A percentile compares a stretch with the other conserved stretches of the same genome.
Evolutionary conservation across 2,797 vertebrate genomes (phyloP).

Genomic region (Cynodonichthys magdalenae): DNA sequence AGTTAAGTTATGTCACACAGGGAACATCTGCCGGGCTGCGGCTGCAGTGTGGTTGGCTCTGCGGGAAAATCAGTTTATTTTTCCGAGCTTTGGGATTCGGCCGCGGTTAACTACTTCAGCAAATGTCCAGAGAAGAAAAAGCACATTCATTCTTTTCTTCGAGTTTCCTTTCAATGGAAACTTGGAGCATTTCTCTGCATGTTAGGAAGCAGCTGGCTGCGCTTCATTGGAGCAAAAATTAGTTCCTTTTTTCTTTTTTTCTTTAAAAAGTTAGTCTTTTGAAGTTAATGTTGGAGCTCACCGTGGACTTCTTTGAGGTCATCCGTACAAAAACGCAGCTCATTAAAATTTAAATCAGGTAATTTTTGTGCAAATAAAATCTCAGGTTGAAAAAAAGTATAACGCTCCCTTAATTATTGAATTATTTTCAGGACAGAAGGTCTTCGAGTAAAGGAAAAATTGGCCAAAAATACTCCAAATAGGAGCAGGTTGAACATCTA

Average conservation of each 20-base stretch:
- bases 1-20: background rate
- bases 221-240: conserved; percentile 32
- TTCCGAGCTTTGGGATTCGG: conserved; percentile 30
- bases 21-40: conserved; percentile 34
- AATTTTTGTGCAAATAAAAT: background rate
- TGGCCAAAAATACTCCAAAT: no score
- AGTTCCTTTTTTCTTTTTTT: conserved; percentile 14
- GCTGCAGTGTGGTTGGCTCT: no score
- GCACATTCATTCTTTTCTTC: conserved; percentile 47
- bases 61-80: conserved; percentile 40
- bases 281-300: conserved; percentile 7
- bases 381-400: no score
- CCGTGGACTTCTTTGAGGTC: background rate
- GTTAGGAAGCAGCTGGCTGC: conserved; percentile 52
- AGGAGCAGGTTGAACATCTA: no score
- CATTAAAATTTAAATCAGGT: conserved; percentile 5
- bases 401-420: no score
- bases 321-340: conserved; percentile 4
- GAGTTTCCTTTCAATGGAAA: conserved; percentile 59
- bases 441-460: no score
- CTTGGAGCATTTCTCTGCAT: conserved; percentile 42
- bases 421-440: no score
- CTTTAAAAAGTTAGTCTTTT: conserved; percentile 3
- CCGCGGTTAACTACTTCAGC: conserved; percentile 40
- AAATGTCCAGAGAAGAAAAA: conserved; percentile 49